Evolutionary conservation across 1,140 invertebrate species (phyloP), one percentile per base, ranked within the genome.

Genomic region (Cyclina sinensis): DNA sequence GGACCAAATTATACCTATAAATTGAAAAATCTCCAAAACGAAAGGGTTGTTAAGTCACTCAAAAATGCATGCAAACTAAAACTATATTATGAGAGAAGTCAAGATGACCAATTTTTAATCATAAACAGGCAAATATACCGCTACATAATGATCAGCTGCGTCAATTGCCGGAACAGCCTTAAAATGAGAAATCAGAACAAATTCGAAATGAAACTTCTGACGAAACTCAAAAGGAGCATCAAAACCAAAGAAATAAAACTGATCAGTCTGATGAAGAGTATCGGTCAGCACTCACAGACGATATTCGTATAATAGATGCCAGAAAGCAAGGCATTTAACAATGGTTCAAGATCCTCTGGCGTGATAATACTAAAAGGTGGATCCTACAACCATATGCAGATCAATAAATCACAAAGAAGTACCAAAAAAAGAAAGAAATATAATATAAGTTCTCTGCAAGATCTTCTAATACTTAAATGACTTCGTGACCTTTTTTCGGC

Each of bases 1-100:
- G 84, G 84, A 4, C 84, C 84, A 37, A 62, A 86, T 16, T 86
- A 7, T 62, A 86, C 84, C 0, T 86, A 86, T 24, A 86, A 86
- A 78, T 30, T 86, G 5, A 59, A 62, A 62, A 46, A 76, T 21
- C 35, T 70, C 5, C 37, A 57, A 59, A 59, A 39, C 18, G 51
- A 86, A 37, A 86, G 78, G 27, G 35, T 76, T 11, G n/a, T 39
- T 1, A 35, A 76, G n/a, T 73, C 82, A 54, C 21, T 74, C 9
- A 57, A 70, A 59, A 86, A 86, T 86, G 68, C 84, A 1, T 57
- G 27, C n/a, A 74, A 65, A 62, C 16, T 76, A 57, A 86, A 74
- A 46, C 68, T 48, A 12, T 86, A 86, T 78, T 2, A 76, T 43
- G 46, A 86, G 74, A 46, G 87, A 74, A 27, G 65, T 86, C 39